These are phyloP conservation scores for Allolobophora icterica DNA, from an alignment of 2,888 invertebrate species.

Conservation along the genomic window DNA sequence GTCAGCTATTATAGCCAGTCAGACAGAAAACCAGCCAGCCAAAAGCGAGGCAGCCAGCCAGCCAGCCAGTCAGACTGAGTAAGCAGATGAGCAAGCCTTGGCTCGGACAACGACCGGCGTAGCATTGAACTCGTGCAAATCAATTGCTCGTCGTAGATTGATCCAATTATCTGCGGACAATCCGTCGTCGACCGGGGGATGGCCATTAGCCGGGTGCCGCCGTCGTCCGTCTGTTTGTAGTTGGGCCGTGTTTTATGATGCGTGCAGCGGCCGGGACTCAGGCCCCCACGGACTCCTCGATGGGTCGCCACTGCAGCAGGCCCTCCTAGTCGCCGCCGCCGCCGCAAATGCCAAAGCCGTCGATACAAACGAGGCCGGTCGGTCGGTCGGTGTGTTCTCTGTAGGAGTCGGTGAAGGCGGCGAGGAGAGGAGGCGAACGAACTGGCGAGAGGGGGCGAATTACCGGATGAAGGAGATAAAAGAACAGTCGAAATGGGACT, in stretches of 20 bases:
- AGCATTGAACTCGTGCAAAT: conserved; percentile 18
- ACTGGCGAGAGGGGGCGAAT: conserved; percentile 1
- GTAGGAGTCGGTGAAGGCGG: not conserved
- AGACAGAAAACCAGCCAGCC: not conserved
- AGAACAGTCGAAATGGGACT: not conserved
- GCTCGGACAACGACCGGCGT: not conserved
- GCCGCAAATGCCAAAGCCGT: not conserved
- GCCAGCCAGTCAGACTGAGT: not conserved
- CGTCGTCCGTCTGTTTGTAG: conserved; percentile 25
- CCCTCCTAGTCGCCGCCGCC: not conserved
- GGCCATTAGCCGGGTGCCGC: conserved; percentile 22
- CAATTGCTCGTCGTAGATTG: conserved; percentile 26
- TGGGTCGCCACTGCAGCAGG: not conserved
- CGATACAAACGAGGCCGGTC: not conserved
- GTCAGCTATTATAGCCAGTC: too few species aligned
- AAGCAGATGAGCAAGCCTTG: not conserved
- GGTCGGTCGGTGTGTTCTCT: not conserved
- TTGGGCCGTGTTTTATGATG: conserved; percentile 26
- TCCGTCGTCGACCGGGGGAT: not conserved
- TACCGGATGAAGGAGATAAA: conserved; percentile 19
- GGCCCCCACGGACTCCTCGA: conserved; percentile 24
- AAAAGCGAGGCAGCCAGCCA: not conserved
- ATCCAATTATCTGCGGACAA: conserved; percentile 27
- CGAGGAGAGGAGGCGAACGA: not conserved
- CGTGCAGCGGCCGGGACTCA: not conserved